phyloP scores from a whole-genome alignment of 2,113 vertebrate genomes.

The Eulacestoma nigropectus region DNA sequence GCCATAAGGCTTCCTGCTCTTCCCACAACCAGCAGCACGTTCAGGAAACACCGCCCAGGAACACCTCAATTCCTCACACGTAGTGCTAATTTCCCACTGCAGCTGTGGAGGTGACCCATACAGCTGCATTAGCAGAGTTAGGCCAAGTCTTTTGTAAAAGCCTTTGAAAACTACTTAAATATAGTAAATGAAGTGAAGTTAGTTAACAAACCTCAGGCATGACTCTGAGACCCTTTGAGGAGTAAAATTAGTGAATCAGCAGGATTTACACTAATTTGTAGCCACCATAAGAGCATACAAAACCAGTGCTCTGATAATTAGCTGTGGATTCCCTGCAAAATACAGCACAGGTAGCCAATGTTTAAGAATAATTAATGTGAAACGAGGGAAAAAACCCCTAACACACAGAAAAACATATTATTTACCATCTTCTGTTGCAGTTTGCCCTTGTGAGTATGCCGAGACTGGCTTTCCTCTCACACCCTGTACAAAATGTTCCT shows the following conservation, averaged over 20 bases:
- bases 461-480: background rate
- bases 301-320: background rate
- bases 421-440: background rate
- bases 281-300: background rate
- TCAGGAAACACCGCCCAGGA: background rate
- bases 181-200: background rate
- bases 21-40: background rate
- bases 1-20: background rate
- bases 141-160: background rate
- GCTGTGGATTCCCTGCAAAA: background rate
- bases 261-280: background rate
- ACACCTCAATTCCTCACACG: background rate
- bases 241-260: background rate
- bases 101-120: background rate
- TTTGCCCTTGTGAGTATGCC: background rate
- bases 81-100: background rate
- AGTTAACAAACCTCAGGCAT: background rate
- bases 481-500: background rate
- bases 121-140: background rate
- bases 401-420: background rate
- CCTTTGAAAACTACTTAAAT: background rate
- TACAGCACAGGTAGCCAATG: background rate
- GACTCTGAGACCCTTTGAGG: background rate
- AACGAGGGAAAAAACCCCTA: fast-evolving
- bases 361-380: background rate